phyloP scores from a whole-genome alignment of 2,797 vertebrate genomes.

The Hippocampus kuda region DNA sequence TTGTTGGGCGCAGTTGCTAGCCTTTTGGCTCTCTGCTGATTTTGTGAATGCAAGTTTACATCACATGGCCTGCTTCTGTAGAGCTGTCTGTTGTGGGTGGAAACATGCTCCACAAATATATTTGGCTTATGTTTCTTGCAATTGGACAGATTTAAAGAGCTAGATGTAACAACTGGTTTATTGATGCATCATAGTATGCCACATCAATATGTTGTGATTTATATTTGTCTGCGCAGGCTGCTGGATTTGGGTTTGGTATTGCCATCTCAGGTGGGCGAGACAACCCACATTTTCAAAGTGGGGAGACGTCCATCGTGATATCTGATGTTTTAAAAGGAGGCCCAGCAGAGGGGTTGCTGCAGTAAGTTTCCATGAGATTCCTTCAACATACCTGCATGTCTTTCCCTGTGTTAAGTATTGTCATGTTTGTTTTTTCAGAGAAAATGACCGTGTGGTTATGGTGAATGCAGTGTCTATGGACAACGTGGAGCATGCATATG shows the following conservation, averaged over 20 bases:
- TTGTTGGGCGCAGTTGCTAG: slow-evolving; percentile 28
- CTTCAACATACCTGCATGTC: neutral
- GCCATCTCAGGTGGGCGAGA: slow-evolving; percentile 97
- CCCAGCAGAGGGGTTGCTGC: slow-evolving; percentile 87
- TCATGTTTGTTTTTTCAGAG: slow-evolving; percentile 58
- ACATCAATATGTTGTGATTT: slow-evolving; percentile 1
- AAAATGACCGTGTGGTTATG: slow-evolving; percentile 98
- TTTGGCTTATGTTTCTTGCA: neutral
- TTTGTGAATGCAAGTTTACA: slow-evolving; percentile 41
- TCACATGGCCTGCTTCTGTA: slow-evolving; percentile 21
- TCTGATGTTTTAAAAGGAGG: slow-evolving; percentile 97
- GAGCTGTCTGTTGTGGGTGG: neutral
- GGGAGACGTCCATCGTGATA: slow-evolving; percentile 96
- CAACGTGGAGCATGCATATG: slow-evolving; percentile 94
- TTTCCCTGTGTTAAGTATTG: neutral
- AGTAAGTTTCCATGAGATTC: slow-evolving; percentile 69
- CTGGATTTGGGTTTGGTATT: slow-evolving; percentile 97
- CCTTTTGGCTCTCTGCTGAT: slow-evolving; percentile 27
- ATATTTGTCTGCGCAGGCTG: slow-evolving; percentile 67
- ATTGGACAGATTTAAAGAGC: neutral
- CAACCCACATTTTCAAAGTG: slow-evolving; percentile 98
- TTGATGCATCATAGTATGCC: neutral
- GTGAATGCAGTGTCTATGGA: slow-evolving; percentile 98
- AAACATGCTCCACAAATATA: neutral
- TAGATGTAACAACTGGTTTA: neutral